Base-by-base conservation (phyloP, 2,888 invertebrate species). In the Ophioninae sp. region DNA sequence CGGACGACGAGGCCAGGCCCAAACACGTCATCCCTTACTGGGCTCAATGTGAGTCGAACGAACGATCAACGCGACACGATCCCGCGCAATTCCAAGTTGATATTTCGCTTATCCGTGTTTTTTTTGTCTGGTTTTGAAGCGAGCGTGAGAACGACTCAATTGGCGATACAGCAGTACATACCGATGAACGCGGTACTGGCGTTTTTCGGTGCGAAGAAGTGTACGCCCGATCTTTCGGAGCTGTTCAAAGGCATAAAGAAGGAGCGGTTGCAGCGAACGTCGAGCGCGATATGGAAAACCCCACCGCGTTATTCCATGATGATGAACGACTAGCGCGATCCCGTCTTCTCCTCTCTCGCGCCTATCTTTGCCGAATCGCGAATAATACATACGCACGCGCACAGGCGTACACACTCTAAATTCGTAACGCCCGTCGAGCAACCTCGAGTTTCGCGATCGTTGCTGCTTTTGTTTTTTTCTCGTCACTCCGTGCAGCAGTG, bases 271-370 rank as follows among this genome's bases (percentile, higher is more conserved):
- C 95, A 95, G 91, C 94, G 96, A 62, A 96, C 96, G 59, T 96
- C 96, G 0, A 96, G 96, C 88, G 96, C 96, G 62, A 94, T 95
- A 76, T 97, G 97, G 97, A 94, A 95, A 86, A 95, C 95, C 10
- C 96, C 96, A 67, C 96, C 96, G 0, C 93, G 95, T 64, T 95
- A 94, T 90, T 94, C 95, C 2, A 93, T 94, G 89, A 92, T 95
- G 89, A 86, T 17, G 59, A 68, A 67, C 41, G 57, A 76, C 23
- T 23, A 59, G 64, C 23, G 10, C 23, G 8, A 50, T 57, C 70
- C 56, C 79, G n/a, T 72, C 17, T 76, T 76, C n/a, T 65, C 17
- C 17, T 44, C 17, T 13, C 17, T 50, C 50, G 6, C 20, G 61
- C 44, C 44, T 20, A 30, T 7, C 59, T n/a, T n/a, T n/a, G n/a